Evolutionary conservation across 2,888 invertebrate species (phyloP).

Genomic region (Melanophora roralis): DNA sequence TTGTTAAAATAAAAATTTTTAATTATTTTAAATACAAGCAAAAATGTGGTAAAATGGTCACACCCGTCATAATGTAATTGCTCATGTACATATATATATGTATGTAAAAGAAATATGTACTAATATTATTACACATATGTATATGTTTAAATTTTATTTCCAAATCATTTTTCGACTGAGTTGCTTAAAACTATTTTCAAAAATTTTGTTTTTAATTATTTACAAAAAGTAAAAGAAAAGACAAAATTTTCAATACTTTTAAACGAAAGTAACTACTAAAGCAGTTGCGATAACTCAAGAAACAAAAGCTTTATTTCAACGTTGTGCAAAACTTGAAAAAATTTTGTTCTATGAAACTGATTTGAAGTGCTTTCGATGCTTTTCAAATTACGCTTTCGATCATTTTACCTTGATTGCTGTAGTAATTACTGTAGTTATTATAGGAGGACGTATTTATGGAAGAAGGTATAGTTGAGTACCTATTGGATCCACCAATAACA

Average conservation of each 20-base stretch:
- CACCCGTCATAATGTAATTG: no score
- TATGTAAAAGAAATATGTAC: no score
- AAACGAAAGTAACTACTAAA: neutral
- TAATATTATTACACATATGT: no score
- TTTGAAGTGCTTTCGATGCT: constrained; percentile 6
- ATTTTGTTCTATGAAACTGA: neutral
- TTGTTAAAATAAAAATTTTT: no score
- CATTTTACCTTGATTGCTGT: constrained; percentile 70
- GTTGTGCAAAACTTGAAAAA: neutral
- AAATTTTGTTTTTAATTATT: neutral
- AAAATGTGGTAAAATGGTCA: no score
- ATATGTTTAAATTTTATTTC: no score
- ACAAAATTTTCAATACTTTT: neutral
- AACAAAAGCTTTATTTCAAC: constrained; percentile 19
- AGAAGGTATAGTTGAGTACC: constrained; percentile 68
- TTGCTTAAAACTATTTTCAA: constrained; percentile 39
- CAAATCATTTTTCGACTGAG: neutral
- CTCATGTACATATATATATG: no score
- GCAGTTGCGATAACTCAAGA: neutral
- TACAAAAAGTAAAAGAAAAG: neutral
- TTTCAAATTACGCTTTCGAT: constrained; percentile 23
- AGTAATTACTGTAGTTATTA: constrained; percentile 62
- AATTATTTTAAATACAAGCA: no score
- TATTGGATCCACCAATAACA: constrained; percentile 70
- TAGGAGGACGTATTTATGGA: constrained; percentile 65